A percentile compares a stretch with the other conserved stretches of the same genome.
These are phyloP conservation scores for Eupithecia insigniata DNA, from an alignment of 2,888 invertebrate species.

Conservation along the genomic window DNA sequence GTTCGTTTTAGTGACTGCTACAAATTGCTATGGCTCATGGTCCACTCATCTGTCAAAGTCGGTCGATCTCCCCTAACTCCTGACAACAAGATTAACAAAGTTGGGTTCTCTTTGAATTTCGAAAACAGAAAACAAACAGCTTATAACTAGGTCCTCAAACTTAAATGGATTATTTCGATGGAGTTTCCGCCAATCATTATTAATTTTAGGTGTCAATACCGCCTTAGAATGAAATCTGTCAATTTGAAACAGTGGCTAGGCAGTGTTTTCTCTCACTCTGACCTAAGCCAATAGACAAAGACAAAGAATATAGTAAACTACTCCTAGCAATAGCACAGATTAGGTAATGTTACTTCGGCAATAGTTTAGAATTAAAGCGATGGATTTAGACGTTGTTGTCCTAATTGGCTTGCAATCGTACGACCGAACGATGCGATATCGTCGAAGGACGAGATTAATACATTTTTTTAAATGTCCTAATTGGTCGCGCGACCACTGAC, in stretches of 20 bases:
- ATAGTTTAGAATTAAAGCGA: no score
- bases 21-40: background rate
- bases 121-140: constrained; percentile 22
- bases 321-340: no score
- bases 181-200: background rate
- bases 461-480: no score
- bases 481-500: no score
- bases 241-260: background rate
- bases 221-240: background rate
- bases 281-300: no score
- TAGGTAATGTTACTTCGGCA: no score
- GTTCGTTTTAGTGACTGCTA: background rate
- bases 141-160: constrained; percentile 24
- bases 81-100: constrained; percentile 26
- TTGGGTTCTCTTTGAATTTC: constrained; percentile 19
- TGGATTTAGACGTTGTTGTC: no score
- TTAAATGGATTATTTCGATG: background rate
- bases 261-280: no score
- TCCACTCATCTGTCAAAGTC: background rate
- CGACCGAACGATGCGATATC: no score
- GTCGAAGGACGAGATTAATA: no score
- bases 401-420: no score
- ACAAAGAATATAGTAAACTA: no score
- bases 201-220: background rate
- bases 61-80: background rate